Evolutionary conservation across 2,113 vertebrate genomes (phyloP).

Genomic region (Morone chrysops): DNA sequence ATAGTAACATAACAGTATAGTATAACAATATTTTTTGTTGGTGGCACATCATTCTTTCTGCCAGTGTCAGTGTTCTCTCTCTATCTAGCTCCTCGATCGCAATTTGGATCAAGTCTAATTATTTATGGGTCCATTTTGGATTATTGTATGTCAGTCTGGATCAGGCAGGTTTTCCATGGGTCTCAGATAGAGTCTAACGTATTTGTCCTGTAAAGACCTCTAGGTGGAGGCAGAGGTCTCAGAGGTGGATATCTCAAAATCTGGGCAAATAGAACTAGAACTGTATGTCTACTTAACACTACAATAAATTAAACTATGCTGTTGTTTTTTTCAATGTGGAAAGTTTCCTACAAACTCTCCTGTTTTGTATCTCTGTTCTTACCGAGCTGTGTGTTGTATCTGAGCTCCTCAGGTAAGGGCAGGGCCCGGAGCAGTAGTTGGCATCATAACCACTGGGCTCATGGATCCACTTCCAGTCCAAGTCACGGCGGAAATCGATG

Average conservation of each 20-base stretch:
- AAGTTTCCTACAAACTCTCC: background rate
- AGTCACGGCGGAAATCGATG: constrained; percentile 94
- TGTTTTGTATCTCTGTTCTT: constrained; percentile 31
- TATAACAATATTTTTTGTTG: background rate
- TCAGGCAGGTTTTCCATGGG: background rate
- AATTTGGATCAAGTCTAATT: background rate
- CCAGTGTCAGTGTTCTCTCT: background rate
- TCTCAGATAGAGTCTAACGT: background rate
- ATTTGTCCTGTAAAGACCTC: background rate
- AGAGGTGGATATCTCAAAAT: background rate
- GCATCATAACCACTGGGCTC: constrained; percentile 96
- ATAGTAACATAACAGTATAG: no score
- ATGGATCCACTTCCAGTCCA: constrained; percentile 97
- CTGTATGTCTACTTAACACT: background rate
- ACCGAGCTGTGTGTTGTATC: constrained; percentile 95
- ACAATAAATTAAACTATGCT: background rate
- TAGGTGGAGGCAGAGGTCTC: constrained; percentile 7
- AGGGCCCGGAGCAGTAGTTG: constrained; percentile 95
- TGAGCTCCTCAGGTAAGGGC: constrained; percentile 92
- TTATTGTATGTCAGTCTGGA: background rate
- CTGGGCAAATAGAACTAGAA: background rate
- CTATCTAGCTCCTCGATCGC: background rate
- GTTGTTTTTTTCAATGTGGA: background rate
- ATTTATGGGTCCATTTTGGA: background rate
- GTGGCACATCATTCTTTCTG: background rate